Conservation (phyloP, 2,888 invertebrate genomes). For the Drosophila parthenogenetica region DNA sequence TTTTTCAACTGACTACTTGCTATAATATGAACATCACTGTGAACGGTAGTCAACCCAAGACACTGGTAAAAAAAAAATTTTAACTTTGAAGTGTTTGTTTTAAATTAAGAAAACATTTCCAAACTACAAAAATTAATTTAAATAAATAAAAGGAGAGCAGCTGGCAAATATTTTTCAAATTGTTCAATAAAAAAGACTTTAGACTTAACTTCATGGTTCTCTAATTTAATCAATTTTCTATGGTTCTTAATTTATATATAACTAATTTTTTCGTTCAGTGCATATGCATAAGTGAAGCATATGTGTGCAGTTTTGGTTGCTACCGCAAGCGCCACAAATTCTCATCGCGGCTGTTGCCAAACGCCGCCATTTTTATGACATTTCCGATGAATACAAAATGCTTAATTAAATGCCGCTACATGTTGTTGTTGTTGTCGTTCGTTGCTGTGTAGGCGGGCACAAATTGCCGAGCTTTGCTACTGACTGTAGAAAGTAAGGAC, state of each 20-base stretch:
- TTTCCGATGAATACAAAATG: conserved; percentile 84
- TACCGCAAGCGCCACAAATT: conserved; percentile 29
- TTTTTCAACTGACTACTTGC: conserved; percentile 37
- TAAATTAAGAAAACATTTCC: too few relatives aligned
- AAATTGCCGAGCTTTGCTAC: conserved; percentile 58
- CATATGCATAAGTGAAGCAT: conserved; percentile 43
- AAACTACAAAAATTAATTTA: too few relatives aligned
- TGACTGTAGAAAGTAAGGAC: conserved; percentile 25
- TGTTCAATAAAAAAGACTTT: too few relatives aligned
- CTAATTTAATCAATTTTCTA: not conserved
- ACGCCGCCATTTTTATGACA: conserved; percentile 73
- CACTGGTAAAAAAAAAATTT: not conserved
- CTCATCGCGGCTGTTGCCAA: conserved; percentile 54
- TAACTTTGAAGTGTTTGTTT: not conserved
- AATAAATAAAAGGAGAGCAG: too few relatives aligned
- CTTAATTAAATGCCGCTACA: conserved; percentile 81
- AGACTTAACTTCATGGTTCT: too few relatives aligned
- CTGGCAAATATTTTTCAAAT: too few relatives aligned
- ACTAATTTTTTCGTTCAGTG: not conserved
- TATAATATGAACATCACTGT: conserved; percentile 14
- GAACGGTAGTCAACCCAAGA: not conserved
- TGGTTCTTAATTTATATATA: not conserved
- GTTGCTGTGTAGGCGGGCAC: conserved; percentile 51
- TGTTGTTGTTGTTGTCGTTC: conserved; percentile 35
- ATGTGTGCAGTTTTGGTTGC: conserved; percentile 42